phyloP scores from a whole-genome alignment of 2,113 vertebrate genomes.

The Rhabdomys dilectus region DNA sequence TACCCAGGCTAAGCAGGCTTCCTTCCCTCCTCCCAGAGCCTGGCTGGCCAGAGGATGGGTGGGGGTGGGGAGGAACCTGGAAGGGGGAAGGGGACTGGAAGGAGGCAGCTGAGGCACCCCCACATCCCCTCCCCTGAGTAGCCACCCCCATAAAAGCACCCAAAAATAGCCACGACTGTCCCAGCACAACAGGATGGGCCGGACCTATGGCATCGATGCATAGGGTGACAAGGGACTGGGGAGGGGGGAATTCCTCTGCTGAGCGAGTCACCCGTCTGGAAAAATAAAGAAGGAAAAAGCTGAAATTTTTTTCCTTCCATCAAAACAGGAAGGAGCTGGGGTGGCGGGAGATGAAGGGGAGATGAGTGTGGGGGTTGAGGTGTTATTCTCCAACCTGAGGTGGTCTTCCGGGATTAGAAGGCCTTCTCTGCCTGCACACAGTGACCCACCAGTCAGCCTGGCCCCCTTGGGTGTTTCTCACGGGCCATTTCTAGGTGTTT shows the following conservation, averaged over 20 bases:
- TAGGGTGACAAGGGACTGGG: conserved; percentile 66
- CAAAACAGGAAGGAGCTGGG: conserved; percentile 90
- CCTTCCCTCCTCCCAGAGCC: conserved; percentile 83
- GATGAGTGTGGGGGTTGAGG: conserved; percentile 75
- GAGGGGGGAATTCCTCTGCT: conserved; percentile 87
- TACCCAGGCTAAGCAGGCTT: conserved; percentile 87
- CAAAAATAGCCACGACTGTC: conserved; percentile 82
- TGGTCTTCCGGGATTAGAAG: conserved; percentile 50
- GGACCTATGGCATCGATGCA: conserved; percentile 67
- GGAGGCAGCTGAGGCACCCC: conserved; percentile 72
- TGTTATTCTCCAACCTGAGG: not conserved
- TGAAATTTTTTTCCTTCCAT: conserved; percentile 89
- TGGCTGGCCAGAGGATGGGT: conserved; percentile 76
- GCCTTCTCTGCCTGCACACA: accelerated
- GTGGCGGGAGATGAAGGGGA: conserved; percentile 66
- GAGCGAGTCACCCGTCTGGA: conserved; percentile 89
- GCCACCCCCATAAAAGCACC: conserved; percentile 76
- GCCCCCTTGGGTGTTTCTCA: not conserved
- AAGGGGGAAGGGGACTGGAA: conserved; percentile 76
- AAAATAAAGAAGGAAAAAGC: conserved; percentile 91
- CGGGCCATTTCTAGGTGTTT: accelerated
- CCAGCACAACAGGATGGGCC: conserved; percentile 86
- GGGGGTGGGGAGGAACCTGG: conserved; percentile 78
- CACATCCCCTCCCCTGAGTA: conserved; percentile 72
- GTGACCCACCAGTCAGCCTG: not conserved